Percentiles rank a stretch among this genome's conserved stretches.
Conservation (phyloP, 2,113 vertebrate genomes). For the Pterocles burchelli region DNA sequence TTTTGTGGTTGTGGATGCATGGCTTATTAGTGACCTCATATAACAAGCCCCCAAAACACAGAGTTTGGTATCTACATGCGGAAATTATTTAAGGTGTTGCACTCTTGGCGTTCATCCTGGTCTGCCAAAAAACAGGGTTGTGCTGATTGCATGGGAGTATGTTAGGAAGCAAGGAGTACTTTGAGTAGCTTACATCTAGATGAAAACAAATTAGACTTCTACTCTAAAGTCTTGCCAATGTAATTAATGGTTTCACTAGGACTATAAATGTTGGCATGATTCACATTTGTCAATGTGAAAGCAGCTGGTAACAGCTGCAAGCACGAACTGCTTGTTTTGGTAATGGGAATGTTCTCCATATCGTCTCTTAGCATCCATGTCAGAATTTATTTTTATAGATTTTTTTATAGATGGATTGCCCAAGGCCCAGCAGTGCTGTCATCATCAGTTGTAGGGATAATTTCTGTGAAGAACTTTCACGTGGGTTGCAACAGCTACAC, state of each 20-base stretch:
- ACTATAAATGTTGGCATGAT: conserved; percentile 23
- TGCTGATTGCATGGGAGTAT: not conserved
- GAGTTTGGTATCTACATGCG: not conserved
- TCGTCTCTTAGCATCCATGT: not conserved
- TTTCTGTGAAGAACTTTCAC: not conserved
- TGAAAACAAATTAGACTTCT: conserved; percentile 59
- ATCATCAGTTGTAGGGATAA: not conserved
- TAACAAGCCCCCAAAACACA: not conserved
- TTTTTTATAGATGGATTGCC: not conserved
- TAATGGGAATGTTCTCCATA: conserved; percentile 32
- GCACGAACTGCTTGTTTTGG: conserved; percentile 25
- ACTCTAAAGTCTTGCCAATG: conserved; percentile 23
- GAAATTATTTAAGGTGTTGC: not conserved
- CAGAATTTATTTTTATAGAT: not conserved
- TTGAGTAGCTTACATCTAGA: not conserved
- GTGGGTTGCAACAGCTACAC: not conserved
- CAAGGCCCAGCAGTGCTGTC: not conserved
- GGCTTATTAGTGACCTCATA: not conserved
- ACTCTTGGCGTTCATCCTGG: not conserved
- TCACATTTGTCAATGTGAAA: conserved; percentile 44
- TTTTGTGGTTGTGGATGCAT: not conserved
- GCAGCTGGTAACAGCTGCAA: conserved; percentile 52
- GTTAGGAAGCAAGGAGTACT: conserved; percentile 25
- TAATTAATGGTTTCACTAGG: conserved; percentile 50
- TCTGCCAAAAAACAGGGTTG: not conserved